Conservation (phyloP, 2,888 invertebrate genomes). For the Druceiella hillmani region DNA sequence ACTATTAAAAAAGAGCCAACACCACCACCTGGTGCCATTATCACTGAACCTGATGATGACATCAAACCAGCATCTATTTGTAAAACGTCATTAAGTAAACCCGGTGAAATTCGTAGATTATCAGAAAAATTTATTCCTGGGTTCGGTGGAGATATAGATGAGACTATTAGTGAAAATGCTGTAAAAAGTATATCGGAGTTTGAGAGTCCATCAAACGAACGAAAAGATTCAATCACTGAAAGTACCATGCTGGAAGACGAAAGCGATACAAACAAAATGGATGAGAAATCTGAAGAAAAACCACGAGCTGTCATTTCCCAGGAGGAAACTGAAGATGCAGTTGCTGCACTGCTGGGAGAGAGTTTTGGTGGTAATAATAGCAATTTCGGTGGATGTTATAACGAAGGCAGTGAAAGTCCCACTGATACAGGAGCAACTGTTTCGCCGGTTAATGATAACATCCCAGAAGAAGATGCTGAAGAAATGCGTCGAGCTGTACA, state of each 20-base stretch:
- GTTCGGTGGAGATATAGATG: conserved; percentile 61
- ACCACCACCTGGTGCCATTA: conserved; percentile 24
- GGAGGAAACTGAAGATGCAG: conserved; percentile 90
- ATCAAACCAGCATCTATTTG: conserved; percentile 32
- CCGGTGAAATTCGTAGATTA: conserved; percentile 24
- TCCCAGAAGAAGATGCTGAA: conserved; percentile 69
- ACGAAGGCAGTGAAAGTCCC: conserved; percentile 44
- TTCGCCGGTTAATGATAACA: conserved; percentile 46
- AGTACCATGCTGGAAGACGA: conserved; percentile 36
- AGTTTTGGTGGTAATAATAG: conserved; percentile 67
- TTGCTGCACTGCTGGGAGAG: conserved; percentile 81
- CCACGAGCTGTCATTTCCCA: conserved; percentile 81
- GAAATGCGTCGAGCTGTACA: conserved; percentile 82
- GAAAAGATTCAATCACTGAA: conserved; percentile 23
- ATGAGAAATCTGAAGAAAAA: conserved; percentile 65
- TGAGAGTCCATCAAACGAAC: conserved; percentile 30
- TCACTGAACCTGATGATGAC: no score
- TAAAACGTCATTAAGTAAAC: conserved; percentile 34
- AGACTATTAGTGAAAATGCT: conserved; percentile 70
- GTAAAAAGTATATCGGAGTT: conserved; percentile 71
- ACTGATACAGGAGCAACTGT: conserved; percentile 44
- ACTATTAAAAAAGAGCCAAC: not conserved
- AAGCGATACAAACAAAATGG: conserved; percentile 41
- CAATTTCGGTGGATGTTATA: conserved; percentile 52
- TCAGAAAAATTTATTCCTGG: conserved; percentile 62